Evolutionary conservation across 2,113 vertebrate species (phyloP).

Genomic region (Arvicanthis niloticus): DNA sequence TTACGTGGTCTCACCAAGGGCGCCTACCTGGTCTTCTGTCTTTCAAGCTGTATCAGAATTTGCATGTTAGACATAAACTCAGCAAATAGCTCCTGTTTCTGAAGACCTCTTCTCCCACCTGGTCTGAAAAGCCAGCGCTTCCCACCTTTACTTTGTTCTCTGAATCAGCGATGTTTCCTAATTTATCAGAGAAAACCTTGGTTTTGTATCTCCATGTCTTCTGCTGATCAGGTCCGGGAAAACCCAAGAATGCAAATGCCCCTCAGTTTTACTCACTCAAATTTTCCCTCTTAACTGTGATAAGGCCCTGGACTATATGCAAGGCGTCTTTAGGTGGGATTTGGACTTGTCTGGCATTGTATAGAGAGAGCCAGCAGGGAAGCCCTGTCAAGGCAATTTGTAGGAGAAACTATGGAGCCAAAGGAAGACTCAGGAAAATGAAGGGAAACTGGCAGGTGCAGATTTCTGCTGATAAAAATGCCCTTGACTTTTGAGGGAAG

Average conservation of each 20-base stretch:
- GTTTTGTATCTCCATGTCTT: slow-evolving; percentile 23
- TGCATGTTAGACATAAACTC: background rate
- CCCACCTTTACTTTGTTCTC: background rate
- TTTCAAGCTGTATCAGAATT: background rate
- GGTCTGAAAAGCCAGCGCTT: slow-evolving; percentile 47
- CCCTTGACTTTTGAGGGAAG: background rate
- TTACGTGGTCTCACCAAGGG: background rate
- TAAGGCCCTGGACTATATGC: background rate
- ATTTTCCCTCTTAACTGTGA: background rate
- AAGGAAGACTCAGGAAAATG: background rate
- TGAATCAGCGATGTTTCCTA: background rate
- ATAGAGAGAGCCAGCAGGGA: background rate
- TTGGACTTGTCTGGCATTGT: background rate
- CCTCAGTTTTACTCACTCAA: background rate
- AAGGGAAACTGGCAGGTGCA: background rate
- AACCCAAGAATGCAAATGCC: background rate
- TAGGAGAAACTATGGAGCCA: background rate
- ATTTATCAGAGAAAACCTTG: background rate
- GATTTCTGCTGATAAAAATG: background rate
- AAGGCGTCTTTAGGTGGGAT: background rate
- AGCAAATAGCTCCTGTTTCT: slow-evolving; percentile 21
- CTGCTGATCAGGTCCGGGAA: background rate
- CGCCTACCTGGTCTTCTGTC: background rate
- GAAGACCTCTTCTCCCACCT: slow-evolving; percentile 29
- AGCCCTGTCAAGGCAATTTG: background rate